Evolutionary conservation across 2,888 invertebrate genomes (phyloP).

Genomic region (Neria commutata): DNA sequence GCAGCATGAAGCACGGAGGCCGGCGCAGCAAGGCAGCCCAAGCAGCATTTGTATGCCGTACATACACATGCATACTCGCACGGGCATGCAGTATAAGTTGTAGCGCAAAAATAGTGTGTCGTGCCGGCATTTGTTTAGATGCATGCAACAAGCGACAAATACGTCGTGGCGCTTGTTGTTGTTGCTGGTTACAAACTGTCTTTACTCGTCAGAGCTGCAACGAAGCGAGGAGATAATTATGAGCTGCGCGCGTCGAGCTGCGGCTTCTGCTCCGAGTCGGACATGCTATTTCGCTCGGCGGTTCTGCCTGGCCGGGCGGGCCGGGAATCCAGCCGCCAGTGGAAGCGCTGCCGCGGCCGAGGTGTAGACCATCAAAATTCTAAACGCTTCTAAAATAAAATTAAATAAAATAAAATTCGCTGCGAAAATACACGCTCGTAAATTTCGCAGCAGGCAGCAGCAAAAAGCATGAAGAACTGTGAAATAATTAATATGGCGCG

Average conservation of each 20-base stretch:
- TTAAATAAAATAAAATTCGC: no score
- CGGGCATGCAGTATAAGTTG: neutral
- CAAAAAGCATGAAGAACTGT: no score
- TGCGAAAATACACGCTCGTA: no score
- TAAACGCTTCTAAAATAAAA: no score
- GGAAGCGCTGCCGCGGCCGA: no score
- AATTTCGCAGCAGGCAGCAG: no score
- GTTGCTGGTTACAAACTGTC: constrained; percentile 48
- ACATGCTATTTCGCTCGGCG: neutral
- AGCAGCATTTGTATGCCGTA: neutral
- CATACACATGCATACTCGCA: neutral
- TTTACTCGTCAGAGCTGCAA: constrained; percentile 43
- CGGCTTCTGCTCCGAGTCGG: constrained; percentile 17
- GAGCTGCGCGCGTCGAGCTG: constrained; percentile 46
- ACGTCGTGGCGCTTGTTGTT: constrained; percentile 19
- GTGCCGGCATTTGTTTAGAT: neutral
- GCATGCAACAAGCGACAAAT: constrained; percentile 1
- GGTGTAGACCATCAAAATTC: no score
- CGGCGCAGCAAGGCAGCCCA: neutral
- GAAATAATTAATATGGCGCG: no score
- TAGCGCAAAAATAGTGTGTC: neutral
- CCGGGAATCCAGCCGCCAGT: no score
- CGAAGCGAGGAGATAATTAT: constrained; percentile 51
- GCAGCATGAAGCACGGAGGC: neutral
- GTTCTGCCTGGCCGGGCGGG: constrained; percentile 2